Evolutionary conservation across 2,113 vertebrate genomes (phyloP).

Genomic region (Ginglymostoma cirratum): DNA sequence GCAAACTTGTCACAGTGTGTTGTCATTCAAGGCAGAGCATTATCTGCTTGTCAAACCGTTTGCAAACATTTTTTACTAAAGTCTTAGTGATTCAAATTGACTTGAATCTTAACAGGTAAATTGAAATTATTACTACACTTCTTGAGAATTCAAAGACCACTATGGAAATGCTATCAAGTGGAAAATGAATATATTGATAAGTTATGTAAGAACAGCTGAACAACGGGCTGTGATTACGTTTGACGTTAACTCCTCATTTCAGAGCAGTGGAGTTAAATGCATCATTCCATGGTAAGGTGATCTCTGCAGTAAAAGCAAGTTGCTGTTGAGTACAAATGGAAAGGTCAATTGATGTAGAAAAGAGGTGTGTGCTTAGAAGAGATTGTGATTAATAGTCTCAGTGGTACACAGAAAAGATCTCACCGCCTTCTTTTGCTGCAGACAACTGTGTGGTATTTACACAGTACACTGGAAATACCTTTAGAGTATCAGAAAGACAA

Average conservation of each 20-base stretch:
- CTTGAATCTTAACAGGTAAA: not conserved
- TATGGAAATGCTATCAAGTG: not conserved
- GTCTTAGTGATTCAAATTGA: not conserved
- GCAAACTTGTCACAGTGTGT: not conserved
- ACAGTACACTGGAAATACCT: not conserved
- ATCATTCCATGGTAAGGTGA: not conserved
- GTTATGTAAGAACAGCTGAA: not conserved
- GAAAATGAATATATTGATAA: not conserved
- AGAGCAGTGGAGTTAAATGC: not conserved
- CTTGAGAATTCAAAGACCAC: not conserved
- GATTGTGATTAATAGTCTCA: not conserved
- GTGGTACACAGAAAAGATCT: not conserved
- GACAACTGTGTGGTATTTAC: too few relatives aligned
- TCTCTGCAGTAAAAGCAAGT: not conserved
- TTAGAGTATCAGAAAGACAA: not conserved
- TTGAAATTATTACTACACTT: not conserved
- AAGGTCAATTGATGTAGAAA: conserved; percentile 6
- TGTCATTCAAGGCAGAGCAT: not conserved
- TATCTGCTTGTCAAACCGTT: not conserved
- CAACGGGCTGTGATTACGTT: not conserved
- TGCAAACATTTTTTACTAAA: not conserved
- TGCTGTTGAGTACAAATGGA: not conserved
- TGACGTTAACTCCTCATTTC: not conserved
- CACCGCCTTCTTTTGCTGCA: not conserved
- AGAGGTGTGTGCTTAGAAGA: not conserved